These are phyloP conservation scores for Himantopus leucocephalus DNA, from an alignment of 2,113 vertebrate genomes.

Conservation along the genomic window DNA sequence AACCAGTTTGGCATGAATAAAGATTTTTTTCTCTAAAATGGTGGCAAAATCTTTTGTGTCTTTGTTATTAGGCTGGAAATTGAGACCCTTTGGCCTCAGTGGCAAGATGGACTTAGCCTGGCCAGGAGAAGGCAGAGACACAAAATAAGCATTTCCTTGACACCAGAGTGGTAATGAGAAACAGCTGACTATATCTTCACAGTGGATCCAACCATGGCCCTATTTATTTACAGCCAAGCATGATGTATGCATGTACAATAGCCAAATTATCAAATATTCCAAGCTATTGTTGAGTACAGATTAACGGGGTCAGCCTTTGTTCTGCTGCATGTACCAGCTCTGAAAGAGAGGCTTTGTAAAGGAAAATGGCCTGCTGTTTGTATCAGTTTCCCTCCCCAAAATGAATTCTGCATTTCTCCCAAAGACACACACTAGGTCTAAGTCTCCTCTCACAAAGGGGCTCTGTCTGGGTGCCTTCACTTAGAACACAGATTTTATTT, in stretches of 20 bases:
- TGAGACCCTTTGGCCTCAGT: not conserved
- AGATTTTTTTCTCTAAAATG: not conserved
- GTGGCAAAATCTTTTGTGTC: not conserved
- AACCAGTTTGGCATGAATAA: not conserved
- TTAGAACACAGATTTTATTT: constrained; percentile 64
- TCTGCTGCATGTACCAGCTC: constrained; percentile 17
- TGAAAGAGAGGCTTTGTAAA: constrained; percentile 34
- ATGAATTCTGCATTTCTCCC: constrained; percentile 10
- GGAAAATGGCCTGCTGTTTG: constrained; percentile 52
- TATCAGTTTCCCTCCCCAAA: constrained; percentile 28
- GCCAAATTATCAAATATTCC: constrained; percentile 40
- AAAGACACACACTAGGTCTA: constrained; percentile 35
- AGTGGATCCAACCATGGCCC: not conserved
- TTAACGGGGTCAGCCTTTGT: constrained; percentile 45
- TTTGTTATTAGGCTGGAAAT: not conserved
- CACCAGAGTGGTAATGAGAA: not conserved
- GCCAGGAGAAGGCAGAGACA: not conserved
- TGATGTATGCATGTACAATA: constrained; percentile 50
- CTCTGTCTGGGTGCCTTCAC: constrained; percentile 22
- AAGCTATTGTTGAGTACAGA: constrained; percentile 10
- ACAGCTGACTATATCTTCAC: not conserved
- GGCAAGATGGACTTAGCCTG: not conserved
- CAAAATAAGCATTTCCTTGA: not conserved
- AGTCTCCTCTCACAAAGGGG: constrained; percentile 27
- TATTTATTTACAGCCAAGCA: not conserved